Conservation (phyloP, 2,797 vertebrate species). For the Buphagus erythrorhynchus region DNA sequence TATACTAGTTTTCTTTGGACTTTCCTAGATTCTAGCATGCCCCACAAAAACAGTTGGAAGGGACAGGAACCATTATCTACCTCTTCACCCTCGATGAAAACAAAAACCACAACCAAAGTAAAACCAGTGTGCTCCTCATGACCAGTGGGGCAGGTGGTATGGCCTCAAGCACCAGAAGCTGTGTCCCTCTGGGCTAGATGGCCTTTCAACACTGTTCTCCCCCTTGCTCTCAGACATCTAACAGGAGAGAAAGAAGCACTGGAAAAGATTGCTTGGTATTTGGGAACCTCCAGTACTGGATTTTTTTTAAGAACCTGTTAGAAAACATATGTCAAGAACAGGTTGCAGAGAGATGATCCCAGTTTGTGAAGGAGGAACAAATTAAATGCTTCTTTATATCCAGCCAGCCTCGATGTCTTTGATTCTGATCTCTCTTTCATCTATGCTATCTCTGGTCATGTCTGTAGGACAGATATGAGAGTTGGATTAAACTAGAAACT, state of each 20-base stretch:
- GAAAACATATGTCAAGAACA: slow-evolving; percentile 30
- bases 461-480: background rate
- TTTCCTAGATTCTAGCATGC: background rate
- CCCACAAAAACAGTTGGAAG: background rate
- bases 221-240: background rate
- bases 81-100: background rate
- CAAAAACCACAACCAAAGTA: background rate
- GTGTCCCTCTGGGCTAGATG: background rate
- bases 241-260: background rate
- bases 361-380: slow-evolving; percentile 4
- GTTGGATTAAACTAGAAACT: slow-evolving; percentile 9
- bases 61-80: background rate
- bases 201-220: background rate
- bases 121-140: background rate
- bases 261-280: background rate
- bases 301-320: background rate
- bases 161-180: background rate
- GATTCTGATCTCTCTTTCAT: slow-evolving; percentile 2
- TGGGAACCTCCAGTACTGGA: background rate
- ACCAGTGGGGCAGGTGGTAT: background rate
- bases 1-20: background rate
- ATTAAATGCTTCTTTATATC: slow-evolving; percentile 18
- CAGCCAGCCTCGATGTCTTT: background rate
- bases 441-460: background rate
- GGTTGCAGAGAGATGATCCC: background rate